Evolutionary conservation across 1,140 invertebrate species (phyloP).

Genomic region (Steinernema khuongi): DNA sequence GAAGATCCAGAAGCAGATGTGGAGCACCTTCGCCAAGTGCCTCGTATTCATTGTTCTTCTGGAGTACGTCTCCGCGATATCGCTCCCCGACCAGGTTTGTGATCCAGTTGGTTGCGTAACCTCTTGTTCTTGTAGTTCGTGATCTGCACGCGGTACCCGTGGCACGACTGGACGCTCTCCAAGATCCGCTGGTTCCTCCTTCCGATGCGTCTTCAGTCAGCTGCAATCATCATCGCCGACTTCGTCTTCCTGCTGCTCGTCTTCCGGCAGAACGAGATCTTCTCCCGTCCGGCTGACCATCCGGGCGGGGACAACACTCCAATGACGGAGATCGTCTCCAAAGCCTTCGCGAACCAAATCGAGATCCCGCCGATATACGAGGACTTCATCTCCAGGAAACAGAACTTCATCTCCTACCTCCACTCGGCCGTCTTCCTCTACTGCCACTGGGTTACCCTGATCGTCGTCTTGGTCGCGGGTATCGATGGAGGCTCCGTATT

Average conservation of each 20-base stretch:
- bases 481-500: not conserved
- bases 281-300: not conserved
- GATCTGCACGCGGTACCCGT: not conserved
- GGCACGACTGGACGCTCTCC: not conserved
- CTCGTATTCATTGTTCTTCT: not conserved
- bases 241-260: not conserved
- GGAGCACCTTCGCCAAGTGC: not conserved
- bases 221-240: not conserved
- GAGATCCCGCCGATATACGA: constrained; percentile 7
- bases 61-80: not conserved
- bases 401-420: constrained; percentile 2
- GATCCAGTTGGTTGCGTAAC: not conserved
- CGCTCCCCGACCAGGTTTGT: not conserved
- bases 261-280: not conserved
- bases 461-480: not conserved
- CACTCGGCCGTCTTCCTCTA: constrained; percentile 6
- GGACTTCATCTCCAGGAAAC: constrained; percentile 2
- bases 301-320: not conserved
- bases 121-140: not conserved
- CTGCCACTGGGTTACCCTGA: not conserved
- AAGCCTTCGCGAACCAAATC: not conserved
- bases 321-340: not conserved
- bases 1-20: not conserved
- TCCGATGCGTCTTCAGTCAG: not conserved
- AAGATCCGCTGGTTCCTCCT: not conserved